These are phyloP conservation scores for Etheostoma cragini DNA, from an alignment of 2,113 vertebrate genomes.

Conservation along the genomic window DNA sequence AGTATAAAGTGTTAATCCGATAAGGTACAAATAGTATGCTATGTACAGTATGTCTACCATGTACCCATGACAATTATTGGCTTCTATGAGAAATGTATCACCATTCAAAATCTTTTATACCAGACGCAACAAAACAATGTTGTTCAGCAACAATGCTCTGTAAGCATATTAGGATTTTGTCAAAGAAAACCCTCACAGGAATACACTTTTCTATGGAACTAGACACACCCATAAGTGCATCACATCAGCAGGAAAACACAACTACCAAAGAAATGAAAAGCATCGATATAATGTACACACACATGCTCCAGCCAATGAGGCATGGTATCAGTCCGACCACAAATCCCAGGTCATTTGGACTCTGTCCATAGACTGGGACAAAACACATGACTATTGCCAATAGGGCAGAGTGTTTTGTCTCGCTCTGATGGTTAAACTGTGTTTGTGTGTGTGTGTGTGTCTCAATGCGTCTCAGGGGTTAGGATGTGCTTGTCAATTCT, in stretches of 20 bases:
- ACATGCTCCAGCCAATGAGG: conserved; percentile 10
- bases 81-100: conserved; percentile 10
- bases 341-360: not conserved
- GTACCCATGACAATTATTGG: not conserved
- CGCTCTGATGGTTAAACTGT: conserved; percentile 14
- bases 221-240: not conserved
- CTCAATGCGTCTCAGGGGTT: conserved; percentile 42
- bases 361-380: not conserved
- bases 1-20: not conserved
- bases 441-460: not conserved
- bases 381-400: not conserved
- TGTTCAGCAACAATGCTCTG: conserved; percentile 4
- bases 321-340: conserved; percentile 3
- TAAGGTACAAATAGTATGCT: not conserved
- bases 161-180: conserved; percentile 1
- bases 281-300: not conserved
- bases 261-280: not conserved
- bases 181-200: conserved; percentile 7
- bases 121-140: conserved; percentile 11
- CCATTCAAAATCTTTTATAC: conserved; percentile 1
- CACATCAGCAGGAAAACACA: not conserved
- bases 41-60: not conserved
- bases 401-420: conserved; percentile 8
- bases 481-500: conserved; percentile 41
- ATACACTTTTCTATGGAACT: not conserved